Evolutionary conservation across 1,140 invertebrate species (phyloP).

Genomic region (Zaprionus taronus): DNA sequence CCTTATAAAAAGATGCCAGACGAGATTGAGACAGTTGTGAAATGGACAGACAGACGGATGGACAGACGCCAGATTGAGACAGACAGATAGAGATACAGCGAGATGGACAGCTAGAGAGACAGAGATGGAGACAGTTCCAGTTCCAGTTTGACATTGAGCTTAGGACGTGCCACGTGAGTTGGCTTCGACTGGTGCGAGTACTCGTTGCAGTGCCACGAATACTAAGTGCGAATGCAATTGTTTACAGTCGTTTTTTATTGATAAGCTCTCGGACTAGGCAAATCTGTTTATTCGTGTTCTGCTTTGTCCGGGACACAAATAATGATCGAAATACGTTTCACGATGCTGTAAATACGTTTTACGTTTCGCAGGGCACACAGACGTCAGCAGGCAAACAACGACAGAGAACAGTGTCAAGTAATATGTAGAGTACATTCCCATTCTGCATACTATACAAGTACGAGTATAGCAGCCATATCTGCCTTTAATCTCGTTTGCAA

Average conservation of each 20-base stretch:
- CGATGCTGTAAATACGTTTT: background rate
- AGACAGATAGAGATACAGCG: background rate
- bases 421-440: background rate
- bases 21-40: constrained; percentile 62
- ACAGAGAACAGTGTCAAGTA: background rate
- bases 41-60: background rate
- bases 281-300: constrained; percentile 44
- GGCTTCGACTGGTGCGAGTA: background rate
- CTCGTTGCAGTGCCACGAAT: constrained; percentile 5
- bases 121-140: constrained; percentile 27
- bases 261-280: constrained; percentile 61
- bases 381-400: background rate
- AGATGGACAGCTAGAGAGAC: background rate
- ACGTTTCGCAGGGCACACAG: background rate
- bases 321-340: constrained; percentile 25
- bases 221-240: constrained; percentile 43
- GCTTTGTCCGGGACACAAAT: constrained; percentile 26
- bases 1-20: constrained; percentile 57
- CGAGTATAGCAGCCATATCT: background rate
- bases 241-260: constrained; percentile 57
- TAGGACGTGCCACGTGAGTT: constrained; percentile 61
- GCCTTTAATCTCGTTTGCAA: constrained; percentile 5
- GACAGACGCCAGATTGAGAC: background rate
- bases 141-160: constrained; percentile 68
- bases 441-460: background rate